Evolutionary conservation across 2,113 vertebrate species (phyloP), one percentile per base, ranked within the genome.

Genomic region (Lonchura striata): DNA sequence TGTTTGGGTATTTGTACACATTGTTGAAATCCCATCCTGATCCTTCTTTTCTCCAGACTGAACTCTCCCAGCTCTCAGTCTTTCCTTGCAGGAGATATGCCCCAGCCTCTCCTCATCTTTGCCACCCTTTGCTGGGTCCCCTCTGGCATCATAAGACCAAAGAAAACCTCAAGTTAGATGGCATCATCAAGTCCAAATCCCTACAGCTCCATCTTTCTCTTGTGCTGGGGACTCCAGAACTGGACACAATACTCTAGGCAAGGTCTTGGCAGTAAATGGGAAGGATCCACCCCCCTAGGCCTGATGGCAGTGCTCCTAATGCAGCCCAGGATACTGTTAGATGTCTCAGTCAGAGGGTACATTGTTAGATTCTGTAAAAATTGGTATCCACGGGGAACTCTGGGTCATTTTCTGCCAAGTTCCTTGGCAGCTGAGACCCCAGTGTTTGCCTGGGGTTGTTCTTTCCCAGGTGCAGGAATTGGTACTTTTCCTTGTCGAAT

Each of bases 251-350:
- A 60, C 20, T 28, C 17, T 47, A 75, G 20, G 8, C 21, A 8
- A 49, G 24, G 30, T 50, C 12, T 88, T 1, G 3, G 10, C 22
- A 59, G 54, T 42, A 46, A 20, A 42, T 30, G 20, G 30, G 17
- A 80, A 70, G 22, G 10, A 24, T 65, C 2, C 2, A 12, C 1
- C 1, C 8, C 1, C 2, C 27, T 61, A 7, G 13, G 6, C 10
- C 27, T 89, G 8, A 7, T 42, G 44, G 35, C 20, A 66, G 9
- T 25, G 12, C 9, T 64, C 42, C 53, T 57, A n/a, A 46, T 57
- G 44, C 33, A 88, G 24, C 9, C 15, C 12, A 35, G 47, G 37
- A 35, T 33, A 15, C 8, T n/a, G 6, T 23, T 30, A 54, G 6
- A 25, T 14, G 50, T 56, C 52, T 75, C 24, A 75, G 18, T 17